phyloP scores from a whole-genome alignment of 1,140 invertebrate genomes.

The Papilio dardanus region DNA sequence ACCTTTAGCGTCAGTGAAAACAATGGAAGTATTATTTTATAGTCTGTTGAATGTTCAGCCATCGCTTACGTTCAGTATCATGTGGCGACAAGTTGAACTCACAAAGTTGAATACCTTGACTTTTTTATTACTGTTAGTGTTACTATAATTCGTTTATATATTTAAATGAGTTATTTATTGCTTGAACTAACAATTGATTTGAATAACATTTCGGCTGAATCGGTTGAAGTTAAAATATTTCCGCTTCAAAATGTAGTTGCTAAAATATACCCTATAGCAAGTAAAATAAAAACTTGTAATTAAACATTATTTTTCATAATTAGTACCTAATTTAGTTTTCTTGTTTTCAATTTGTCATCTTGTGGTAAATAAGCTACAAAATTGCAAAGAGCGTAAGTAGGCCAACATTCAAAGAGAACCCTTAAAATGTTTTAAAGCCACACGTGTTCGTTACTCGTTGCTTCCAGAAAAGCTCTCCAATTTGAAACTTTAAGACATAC shows the following conservation, averaged over 20 bases:
- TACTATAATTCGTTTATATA: too few species aligned
- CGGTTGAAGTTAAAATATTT: too few species aligned
- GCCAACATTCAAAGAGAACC: background rate
- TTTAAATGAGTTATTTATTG: too few species aligned
- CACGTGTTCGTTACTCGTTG: background rate
- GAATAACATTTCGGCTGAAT: too few species aligned
- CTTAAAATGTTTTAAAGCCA: background rate
- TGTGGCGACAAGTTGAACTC: background rate
- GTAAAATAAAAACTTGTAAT: too few species aligned
- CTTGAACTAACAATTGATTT: too few species aligned
- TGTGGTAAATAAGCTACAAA: too few species aligned
- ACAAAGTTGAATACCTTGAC: background rate
- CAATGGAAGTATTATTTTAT: background rate
- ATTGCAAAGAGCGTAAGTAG: background rate
- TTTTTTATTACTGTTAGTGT: background rate
- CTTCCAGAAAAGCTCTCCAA: background rate
- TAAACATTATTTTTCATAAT: too few species aligned
- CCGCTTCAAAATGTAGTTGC: too few species aligned
- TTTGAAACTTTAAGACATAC: background rate
- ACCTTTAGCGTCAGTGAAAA: constrained; percentile 39
- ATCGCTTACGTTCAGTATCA: background rate
- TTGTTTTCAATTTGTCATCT: background rate
- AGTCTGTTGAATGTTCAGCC: background rate
- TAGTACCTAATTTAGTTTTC: background rate
- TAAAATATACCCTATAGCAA: too few species aligned